Evolutionary conservation across 2,797 vertebrate species (phyloP).

Genomic region (Chrysocyon brachyurus): DNA sequence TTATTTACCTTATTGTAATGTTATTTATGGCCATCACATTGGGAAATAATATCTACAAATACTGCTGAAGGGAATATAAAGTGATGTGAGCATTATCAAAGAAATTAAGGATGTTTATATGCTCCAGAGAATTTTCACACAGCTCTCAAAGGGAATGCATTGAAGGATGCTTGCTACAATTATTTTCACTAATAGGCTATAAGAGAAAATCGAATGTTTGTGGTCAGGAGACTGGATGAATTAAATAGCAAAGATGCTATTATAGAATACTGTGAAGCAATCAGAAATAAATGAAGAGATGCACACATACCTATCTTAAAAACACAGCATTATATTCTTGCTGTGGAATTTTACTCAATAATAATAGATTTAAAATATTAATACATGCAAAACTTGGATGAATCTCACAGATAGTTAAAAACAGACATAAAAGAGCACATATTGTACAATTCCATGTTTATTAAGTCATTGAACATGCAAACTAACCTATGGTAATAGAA

Average conservation of each 20-base stretch:
- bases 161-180: not conserved
- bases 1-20: not conserved
- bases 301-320: not conserved
- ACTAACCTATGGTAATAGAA: slow-evolving; percentile 30
- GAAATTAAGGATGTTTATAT: not conserved
- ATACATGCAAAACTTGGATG: not conserved
- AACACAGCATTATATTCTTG: not conserved
- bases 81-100: not conserved
- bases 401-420: not conserved
- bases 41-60: not conserved
- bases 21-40: not conserved
- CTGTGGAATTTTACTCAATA: not conserved
- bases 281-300: not conserved
- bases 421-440: not conserved
- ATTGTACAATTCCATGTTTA: not conserved
- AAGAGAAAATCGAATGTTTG: not conserved
- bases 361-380: not conserved
- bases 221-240: not conserved
- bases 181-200: not conserved
- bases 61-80: not conserved
- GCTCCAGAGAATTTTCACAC: not conserved
- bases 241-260: not conserved
- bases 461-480: slow-evolving; percentile 42
- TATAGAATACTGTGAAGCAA: not conserved
- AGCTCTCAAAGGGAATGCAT: not conserved